Conservation (phyloP, 2,797 vertebrate species). For the Crenichthys baileyi region DNA sequence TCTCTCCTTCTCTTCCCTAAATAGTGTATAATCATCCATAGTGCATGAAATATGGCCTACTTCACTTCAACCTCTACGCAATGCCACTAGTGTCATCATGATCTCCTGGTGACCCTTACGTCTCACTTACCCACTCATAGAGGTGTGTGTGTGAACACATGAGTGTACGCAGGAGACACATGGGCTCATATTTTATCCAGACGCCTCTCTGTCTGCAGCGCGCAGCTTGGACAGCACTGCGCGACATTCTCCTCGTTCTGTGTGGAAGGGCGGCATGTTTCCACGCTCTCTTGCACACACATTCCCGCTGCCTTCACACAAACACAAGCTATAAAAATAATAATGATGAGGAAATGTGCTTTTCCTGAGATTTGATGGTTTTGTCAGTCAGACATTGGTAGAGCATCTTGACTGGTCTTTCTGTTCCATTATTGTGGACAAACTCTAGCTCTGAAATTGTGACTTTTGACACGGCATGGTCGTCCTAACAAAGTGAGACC, state of each 20-base stretch:
- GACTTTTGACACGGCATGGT: constrained; percentile 45
- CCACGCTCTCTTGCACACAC: constrained; percentile 16
- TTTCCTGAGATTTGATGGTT: constrained; percentile 28
- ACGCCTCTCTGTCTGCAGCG: constrained; percentile 80
- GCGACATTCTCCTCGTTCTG: constrained; percentile 66
- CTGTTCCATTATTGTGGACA: constrained; percentile 31
- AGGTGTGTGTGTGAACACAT: constrained; percentile 29
- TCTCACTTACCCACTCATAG: constrained; percentile 72
- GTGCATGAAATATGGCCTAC: constrained; percentile 60
- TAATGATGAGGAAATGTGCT: background rate
- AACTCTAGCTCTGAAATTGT: constrained; percentile 50
- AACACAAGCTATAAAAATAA: constrained; percentile 15
- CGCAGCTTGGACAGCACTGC: constrained; percentile 64
- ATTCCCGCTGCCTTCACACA: constrained; percentile 15
- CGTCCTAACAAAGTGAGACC: constrained; percentile 22
- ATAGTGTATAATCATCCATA: constrained; percentile 61
- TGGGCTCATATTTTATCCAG: constrained; percentile 76
- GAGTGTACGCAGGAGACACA: constrained; percentile 44
- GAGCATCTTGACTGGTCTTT: constrained; percentile 12
- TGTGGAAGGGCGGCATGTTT: constrained; percentile 25
- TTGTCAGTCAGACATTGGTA: constrained; percentile 23
- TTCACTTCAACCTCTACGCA: constrained; percentile 60
- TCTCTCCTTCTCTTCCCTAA: constrained; percentile 38
- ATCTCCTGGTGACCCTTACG: constrained; percentile 66
- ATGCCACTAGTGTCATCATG: constrained; percentile 73